Evolutionary conservation across 1,140 invertebrate genomes (phyloP), one percentile per base, ranked within the genome.

Genomic region (Teleogryllus occipitalis): DNA sequence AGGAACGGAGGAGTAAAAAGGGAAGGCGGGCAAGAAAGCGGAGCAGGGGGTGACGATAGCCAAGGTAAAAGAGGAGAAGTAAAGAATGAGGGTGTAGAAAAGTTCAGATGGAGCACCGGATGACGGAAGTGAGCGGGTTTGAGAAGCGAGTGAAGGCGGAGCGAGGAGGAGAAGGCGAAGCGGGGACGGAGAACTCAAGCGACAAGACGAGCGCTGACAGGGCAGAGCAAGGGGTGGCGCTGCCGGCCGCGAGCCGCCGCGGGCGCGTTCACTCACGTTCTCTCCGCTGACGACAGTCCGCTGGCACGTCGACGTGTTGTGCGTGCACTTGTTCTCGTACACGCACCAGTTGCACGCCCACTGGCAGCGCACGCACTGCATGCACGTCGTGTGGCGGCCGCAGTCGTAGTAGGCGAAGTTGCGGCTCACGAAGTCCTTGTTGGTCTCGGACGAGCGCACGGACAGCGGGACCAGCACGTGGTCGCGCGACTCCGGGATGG

Each of bases 271-370:
- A 85, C 89, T 92, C 85, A 92, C 91, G 82, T 93, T 93, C 87
- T 96, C 94, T 27, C 93, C 93, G 83, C 92, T 93, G 82, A 98
- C 95, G 47, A 97, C 92, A 78, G 91, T 92, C 82, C 90, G 90
- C 83, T 93, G 94, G 86, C 96, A 97, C 39, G 89, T 87, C 47
- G 93, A 92, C 46, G 91, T 92, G 85, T 97, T 94, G 87, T 97
- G 93, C 0, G 96, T 95, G 85, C 97, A 99, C 83, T 92, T 93
- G 86, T 98, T 98, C 83, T 97, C 96, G 85, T 96, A 96, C 77
- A 98, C 94, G 87, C 97, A 98, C 97, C 97, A 98, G 84, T 95
- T 97, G 84, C 96, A 98, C 6, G 93, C 92, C 96, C 96, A 98
- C 82, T 94, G 91, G 78, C 94, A 95, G 83, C 91, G 91, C 7